These are phyloP conservation scores for Pterocles orientalis DNA, from an alignment of 2,113 vertebrate species.

Conservation along the genomic window DNA sequence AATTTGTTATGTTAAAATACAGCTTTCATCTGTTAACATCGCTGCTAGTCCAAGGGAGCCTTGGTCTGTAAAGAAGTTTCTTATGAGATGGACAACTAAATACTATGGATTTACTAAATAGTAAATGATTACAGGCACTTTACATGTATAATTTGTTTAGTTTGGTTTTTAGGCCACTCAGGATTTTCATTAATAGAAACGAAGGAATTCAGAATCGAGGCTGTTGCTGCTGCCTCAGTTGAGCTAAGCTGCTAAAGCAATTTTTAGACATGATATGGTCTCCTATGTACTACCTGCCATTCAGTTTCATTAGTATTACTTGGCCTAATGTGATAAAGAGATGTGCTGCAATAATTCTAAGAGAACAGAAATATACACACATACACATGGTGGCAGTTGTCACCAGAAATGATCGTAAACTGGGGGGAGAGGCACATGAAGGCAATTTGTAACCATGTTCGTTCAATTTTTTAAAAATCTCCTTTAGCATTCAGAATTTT, in stretches of 20 bases:
- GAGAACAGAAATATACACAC: not conserved
- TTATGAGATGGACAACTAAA: not conserved
- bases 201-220: not conserved
- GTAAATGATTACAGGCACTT: not conserved
- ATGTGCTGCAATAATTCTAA: not conserved
- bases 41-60: not conserved
- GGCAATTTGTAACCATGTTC: not conserved
- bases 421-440: not conserved
- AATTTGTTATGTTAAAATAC: not conserved
- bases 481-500: not conserved
- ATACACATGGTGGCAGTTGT: not conserved
- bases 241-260: not conserved
- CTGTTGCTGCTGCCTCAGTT: not conserved
- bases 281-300: not conserved
- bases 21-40: not conserved
- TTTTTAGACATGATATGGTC: not conserved
- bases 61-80: not conserved
- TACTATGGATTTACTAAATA: not conserved
- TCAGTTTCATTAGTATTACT: not conserved
- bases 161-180: not conserved
- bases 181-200: slow-evolving; percentile 12
- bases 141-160: not conserved
- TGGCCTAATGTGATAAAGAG: not conserved
- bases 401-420: not conserved
- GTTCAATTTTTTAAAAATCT: not conserved